phyloP scores from a whole-genome alignment of 2,797 vertebrate species.

The Fratercula arctica region DNA sequence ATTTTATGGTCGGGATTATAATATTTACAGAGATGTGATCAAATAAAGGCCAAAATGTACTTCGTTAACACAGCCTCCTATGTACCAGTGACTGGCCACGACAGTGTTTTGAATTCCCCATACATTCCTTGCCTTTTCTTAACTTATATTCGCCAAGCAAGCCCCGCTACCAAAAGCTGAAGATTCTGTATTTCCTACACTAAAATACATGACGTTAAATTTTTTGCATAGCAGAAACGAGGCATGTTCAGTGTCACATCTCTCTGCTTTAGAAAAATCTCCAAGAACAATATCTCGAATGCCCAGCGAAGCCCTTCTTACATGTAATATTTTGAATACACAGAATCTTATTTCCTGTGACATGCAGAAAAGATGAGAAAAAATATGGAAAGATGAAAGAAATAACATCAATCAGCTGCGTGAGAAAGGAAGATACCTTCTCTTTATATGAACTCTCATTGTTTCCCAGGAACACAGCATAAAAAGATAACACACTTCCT shows the following conservation, averaged over 20 bases:
- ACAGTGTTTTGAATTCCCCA: conserved; percentile 11
- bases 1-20: conserved; percentile 31
- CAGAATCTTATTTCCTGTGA: conserved; percentile 62
- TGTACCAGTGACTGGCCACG: not conserved
- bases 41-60: conserved; percentile 40
- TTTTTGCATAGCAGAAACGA: conserved; percentile 28
- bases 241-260: conserved; percentile 39
- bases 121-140: conserved; percentile 28
- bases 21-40: conserved; percentile 48
- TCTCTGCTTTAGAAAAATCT: conserved; percentile 54
- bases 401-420: conserved; percentile 61
- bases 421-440: conserved; percentile 72
- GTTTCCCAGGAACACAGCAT: conserved; percentile 72
- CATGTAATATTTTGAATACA: conserved; percentile 44
- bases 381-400: conserved; percentile 66
- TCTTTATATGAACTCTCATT: conserved; percentile 73
- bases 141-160: conserved; percentile 52
- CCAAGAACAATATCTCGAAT: conserved; percentile 58
- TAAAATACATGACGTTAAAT: not conserved
- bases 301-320: conserved; percentile 61
- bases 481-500: conserved; percentile 73
- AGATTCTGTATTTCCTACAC: conserved; percentile 32
- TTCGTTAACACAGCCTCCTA: not conserved
- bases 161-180: not conserved
- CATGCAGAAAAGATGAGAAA: conserved; percentile 59